Evolutionary conservation across 2,113 vertebrate species (phyloP).

Genomic region (Strix aluco): DNA sequence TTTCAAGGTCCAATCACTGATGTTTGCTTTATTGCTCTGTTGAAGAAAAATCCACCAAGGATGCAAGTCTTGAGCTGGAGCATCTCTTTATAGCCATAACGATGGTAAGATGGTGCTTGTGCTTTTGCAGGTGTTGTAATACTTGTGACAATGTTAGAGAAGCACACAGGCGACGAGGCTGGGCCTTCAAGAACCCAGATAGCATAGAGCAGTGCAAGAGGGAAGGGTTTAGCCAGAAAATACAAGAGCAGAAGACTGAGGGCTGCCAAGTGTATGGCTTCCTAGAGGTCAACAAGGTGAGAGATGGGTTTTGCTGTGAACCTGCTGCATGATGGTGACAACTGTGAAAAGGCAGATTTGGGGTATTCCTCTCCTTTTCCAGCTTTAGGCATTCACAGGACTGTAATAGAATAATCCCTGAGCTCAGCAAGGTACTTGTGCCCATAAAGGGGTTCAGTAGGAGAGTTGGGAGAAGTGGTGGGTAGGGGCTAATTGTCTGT

Average conservation of each 20-base stretch:
- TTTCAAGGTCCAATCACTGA: background rate
- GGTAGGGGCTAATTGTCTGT: background rate
- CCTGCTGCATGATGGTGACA: background rate
- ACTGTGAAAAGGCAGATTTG: too few species aligned
- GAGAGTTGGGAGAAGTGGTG: background rate
- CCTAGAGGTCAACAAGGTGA: conserved; percentile 96
- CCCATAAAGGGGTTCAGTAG: background rate
- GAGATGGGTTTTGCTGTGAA: background rate
- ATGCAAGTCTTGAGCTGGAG: background rate
- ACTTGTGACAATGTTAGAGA: conserved; percentile 95
- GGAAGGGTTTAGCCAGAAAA: conserved; percentile 97
- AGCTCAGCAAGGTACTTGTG: background rate
- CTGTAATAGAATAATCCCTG: background rate
- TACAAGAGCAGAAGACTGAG: conserved; percentile 99
- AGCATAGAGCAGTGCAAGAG: conserved; percentile 96
- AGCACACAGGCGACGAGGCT: conserved; percentile 92
- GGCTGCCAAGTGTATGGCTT: conserved; percentile 96
- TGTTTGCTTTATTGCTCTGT: background rate
- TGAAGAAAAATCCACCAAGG: background rate
- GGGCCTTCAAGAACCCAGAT: conserved; percentile 97
- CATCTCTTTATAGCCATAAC: background rate
- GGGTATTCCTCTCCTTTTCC: too few species aligned
- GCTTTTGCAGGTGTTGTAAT: conserved; percentile 88
- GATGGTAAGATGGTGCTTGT: background rate
- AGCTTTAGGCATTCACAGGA: too few species aligned